These are phyloP conservation scores for Lottia gigantea DNA, from an alignment of 2,888 invertebrate genomes.

Conservation along the genomic window DNA sequence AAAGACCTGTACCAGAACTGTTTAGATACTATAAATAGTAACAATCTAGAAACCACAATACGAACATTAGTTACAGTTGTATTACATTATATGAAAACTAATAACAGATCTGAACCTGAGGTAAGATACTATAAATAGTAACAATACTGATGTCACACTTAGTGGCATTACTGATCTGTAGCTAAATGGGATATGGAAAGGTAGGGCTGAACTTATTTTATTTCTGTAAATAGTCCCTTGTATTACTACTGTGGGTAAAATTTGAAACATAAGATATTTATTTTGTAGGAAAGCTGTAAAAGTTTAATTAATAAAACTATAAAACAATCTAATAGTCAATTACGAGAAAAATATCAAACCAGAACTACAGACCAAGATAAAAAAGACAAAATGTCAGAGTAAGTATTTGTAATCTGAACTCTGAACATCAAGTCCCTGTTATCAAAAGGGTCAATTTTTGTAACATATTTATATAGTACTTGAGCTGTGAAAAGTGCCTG, in stretches of 20 bases:
- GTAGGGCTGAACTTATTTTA: too few relatives aligned
- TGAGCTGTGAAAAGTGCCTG: too few relatives aligned
- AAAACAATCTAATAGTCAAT: slow-evolving; percentile 24
- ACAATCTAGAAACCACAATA: slow-evolving; percentile 36
- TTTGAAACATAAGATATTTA: background rate
- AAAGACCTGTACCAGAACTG: slow-evolving; percentile 41
- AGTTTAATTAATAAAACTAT: slow-evolving; percentile 37
- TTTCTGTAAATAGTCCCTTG: too few relatives aligned
- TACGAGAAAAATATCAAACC: slow-evolving; percentile 45
- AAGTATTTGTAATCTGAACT: slow-evolving; percentile 28
- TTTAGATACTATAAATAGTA: slow-evolving; percentile 21
- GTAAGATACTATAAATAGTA: slow-evolving; percentile 26
- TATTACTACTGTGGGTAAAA: too few relatives aligned
- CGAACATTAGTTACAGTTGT: slow-evolving; percentile 47
- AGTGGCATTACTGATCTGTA: too few relatives aligned
- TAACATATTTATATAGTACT: too few relatives aligned
- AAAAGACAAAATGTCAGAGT: slow-evolving; percentile 46
- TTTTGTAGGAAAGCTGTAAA: slow-evolving; percentile 34
- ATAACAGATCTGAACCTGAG: slow-evolving; percentile 30
- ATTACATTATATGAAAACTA: slow-evolving; percentile 45
- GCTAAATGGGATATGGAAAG: too few relatives aligned
- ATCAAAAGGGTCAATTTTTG: too few relatives aligned
- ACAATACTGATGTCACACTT: slow-evolving; percentile 35
- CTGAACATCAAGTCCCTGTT: too few relatives aligned
- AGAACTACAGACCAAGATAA: slow-evolving; percentile 21